Evolutionary conservation across 2,113 vertebrate genomes (phyloP), one percentile per base, ranked within the genome.

Genomic region (Xiphorhynchus elegans): DNA sequence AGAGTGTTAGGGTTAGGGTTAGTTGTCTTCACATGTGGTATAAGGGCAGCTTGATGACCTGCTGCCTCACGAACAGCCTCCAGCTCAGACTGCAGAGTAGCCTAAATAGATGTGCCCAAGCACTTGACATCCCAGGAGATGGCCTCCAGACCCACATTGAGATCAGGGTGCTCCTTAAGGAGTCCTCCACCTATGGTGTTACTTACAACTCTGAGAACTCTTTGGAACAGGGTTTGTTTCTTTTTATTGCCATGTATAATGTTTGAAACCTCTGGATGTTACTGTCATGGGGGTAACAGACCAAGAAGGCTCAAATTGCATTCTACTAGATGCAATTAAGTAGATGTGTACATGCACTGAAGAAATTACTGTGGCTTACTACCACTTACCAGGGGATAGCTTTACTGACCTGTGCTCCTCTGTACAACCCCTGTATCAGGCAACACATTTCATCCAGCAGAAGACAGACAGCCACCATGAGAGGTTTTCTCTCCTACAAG

Each of bases 361-460:
- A 59, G 59, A 31, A n/a, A 21, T 49, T 14, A 24, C 17, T 37
- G 10, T 3, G 14, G 40, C 11, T 72, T 6, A 3, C 31, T 39
- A 28, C 37, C 37, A 37, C 11, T 11, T 35, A 42, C 2, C 21
- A 42, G 25, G 17, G 1, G 25, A 52, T 21, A 31, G n/a, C 25
- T 74, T n/a, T 44, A 37, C 47, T 26, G 31, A 33, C 14, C 42
- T 42, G 4, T 2, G 1, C 29, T 60, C 1, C 0, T 55, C 15
- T 11, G 18, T 39, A 29, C 11, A 44, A 28, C 4, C n/a, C 37
- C 14, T 18, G 4, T 24, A 24, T 26, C 59, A 25, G 15, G 18
- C 11, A 39, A 33, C 13, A 11, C 15, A 4, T 72, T 64, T 83
- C 28, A 33, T 5, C 25, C 75, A 35, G 20, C 66, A 73, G 60